Base-by-base conservation (phyloP, 2,113 vertebrate genomes). In the Serinus canaria region DNA sequence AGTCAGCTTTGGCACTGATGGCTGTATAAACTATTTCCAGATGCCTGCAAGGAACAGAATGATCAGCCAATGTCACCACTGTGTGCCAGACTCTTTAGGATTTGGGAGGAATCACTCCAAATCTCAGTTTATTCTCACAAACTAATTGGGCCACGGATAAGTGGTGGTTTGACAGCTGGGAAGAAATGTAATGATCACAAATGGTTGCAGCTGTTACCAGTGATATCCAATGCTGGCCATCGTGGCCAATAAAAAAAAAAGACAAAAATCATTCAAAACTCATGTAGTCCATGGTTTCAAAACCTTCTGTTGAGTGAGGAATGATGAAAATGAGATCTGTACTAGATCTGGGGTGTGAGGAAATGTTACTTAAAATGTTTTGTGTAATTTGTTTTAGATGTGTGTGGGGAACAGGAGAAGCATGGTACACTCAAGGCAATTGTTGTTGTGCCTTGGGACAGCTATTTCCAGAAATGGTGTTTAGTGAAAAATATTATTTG, bases 21-120 rank as follows among this genome's bases (percentile, higher is more conserved):
- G 13, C 33, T 58, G 13, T 78, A 43, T 49, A 93, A 96, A 95
- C 79, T 79, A 39, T 86, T 94, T 94, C 96, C 95, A 95, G 76
- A 93, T 96, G 93, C 88, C 95, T 97, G 59, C 64, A 68, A 83
- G 92, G 92, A 96, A 96, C 95, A 96, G 80, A 92, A 66, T 0
- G 60, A 94, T 96, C 94, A 95, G 95, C 94, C 93, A 95, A 24
- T 84, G 83, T 96, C 85, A 90, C 85, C 56, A 35, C 31, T 81
- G 41, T 0, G 0, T 92, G 92, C 90, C 94, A 96, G 46, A 93
- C 80, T 82, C 80, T 80, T 92, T 83, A 92, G 92, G 73, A 90
- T 90, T 96, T 11, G 23, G 37, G 58, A 79, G 92, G 70, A 95
- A 93, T 90, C 2, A 2, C 16, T 92, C 83, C 47, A 94, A 90